Conservation (phyloP, 2,113 vertebrate species). For the Entomyzon cyanotis region DNA sequence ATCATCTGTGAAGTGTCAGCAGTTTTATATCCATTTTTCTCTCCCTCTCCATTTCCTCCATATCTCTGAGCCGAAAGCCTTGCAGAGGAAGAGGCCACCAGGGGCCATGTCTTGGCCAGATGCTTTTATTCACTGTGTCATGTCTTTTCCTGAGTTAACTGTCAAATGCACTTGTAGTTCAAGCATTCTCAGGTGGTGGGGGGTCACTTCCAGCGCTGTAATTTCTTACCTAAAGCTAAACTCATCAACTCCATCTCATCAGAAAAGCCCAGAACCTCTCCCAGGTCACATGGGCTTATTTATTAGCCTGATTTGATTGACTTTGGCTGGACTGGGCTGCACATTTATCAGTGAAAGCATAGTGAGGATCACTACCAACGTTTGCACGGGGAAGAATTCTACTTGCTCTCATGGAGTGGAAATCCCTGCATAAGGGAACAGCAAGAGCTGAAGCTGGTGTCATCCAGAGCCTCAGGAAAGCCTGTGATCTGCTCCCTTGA, state of each 20-base stretch:
- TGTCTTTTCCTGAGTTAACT: constrained; percentile 37
- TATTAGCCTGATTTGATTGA: neutral
- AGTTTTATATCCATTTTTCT: constrained; percentile 57
- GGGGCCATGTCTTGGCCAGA: constrained; percentile 41
- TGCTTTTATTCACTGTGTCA: constrained; percentile 45
- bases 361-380: rapidly evolving
- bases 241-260: neutral
- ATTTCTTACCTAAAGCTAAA: neutral
- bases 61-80: neutral
- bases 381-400: rapidly evolving
- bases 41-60: constrained; percentile 32
- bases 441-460: neutral
- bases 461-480: neutral
- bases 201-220: neutral
- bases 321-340: neutral
- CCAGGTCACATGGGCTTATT: rapidly evolving
- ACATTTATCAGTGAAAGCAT: rapidly evolving
- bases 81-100: constrained; percentile 35
- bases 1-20: constrained; percentile 48
- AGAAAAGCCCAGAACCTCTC: neutral
- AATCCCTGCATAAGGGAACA: neutral
- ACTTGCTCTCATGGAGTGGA: rapidly evolving
- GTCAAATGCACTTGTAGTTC: constrained; percentile 18
- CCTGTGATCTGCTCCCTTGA: neutral
- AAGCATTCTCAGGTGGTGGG: neutral